Evolutionary conservation across 2,888 invertebrate species (phyloP), one percentile per base, ranked within the genome.

Genomic region (Troilus luridus): DNA sequence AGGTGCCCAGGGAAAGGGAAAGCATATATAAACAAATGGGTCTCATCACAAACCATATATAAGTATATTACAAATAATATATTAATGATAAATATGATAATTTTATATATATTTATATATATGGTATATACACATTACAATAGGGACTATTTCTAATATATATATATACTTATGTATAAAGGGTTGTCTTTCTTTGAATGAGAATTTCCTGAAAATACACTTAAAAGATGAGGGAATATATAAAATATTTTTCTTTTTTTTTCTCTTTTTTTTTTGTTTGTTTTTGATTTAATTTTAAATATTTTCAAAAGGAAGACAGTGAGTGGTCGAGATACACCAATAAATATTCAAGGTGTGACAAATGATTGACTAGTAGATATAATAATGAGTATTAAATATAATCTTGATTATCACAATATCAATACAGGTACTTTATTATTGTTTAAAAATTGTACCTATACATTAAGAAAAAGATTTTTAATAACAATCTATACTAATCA

Each of bases 241-340:
- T 90, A 91, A 88, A 90, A 90, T 81, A 88, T 88, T 88, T 88
- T 88, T 91, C 19, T 64, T 89, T 89, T 67, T 62, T 62, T 67
- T 90, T 58, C 81, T 59, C 54, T 59, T 59, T 24, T 81, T 90
- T 59, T 77, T 81, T 56, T 62, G 27, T 89, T n/a, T 41, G 41
- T 90, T 85, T 85, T 90, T 90, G 85, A 88, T 90, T 90, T 81
- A 64, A 60, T 90, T 88, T 85, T 81, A 85, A 56, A 56, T 89
- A 59, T 67, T 90, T 91, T 77, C 77, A 58, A 91, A 91, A 92
- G 92, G 92, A 92, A 92, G 92, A 92, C 92, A 92, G 92, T 92
- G 91, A 92, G 92, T 92, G 92, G 92, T 92, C 92, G 90, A 92
- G 91, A 90, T 92, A 91, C 90, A 91, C 91, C 64, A 85, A 88